Percentiles rank a stretch among this genome's conserved stretches.
Evolutionary conservation across 2,113 vertebrate species (phyloP).

Genomic region (Tupaia tana): DNA sequence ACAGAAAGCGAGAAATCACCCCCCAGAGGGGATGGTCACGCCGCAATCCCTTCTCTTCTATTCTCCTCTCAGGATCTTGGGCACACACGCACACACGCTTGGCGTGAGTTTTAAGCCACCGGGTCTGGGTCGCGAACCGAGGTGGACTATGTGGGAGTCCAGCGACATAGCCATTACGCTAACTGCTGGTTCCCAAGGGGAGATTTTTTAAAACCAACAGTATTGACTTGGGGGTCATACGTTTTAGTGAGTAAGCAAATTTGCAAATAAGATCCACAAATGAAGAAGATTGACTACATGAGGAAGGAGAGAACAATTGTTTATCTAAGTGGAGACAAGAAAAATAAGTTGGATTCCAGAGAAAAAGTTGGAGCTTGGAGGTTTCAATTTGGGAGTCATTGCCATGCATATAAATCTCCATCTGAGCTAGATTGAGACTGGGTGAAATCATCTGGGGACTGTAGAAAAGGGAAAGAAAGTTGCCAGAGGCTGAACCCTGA

Average conservation of each 20-base stretch:
- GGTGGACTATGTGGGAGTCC: too few species aligned
- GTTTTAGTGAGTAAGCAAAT: neutral
- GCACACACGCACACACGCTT: too few species aligned
- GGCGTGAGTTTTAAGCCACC: too few species aligned
- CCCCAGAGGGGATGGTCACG: too few species aligned
- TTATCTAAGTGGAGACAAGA: neutral
- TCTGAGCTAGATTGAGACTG: neutral
- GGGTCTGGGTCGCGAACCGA: too few species aligned
- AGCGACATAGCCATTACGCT: too few species aligned
- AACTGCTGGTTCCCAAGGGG: too few species aligned
- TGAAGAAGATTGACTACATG: neutral
- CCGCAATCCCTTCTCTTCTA: too few species aligned
- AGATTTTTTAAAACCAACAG: too few species aligned
- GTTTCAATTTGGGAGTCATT: neutral
- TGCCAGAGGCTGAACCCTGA: neutral
- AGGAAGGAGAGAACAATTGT: neutral
- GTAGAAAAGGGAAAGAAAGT: neutral
- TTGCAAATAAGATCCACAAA: neutral
- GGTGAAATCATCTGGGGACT: neutral
- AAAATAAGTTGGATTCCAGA: neutral
- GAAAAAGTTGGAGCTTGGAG: neutral
- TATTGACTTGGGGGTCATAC: neutral
- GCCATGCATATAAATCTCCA: neutral
- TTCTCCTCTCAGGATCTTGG: too few species aligned
- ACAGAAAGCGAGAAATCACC: too few species aligned